Evolutionary conservation across 2,797 vertebrate genomes (phyloP).

Genomic region (Sorex maritimensis): DNA sequence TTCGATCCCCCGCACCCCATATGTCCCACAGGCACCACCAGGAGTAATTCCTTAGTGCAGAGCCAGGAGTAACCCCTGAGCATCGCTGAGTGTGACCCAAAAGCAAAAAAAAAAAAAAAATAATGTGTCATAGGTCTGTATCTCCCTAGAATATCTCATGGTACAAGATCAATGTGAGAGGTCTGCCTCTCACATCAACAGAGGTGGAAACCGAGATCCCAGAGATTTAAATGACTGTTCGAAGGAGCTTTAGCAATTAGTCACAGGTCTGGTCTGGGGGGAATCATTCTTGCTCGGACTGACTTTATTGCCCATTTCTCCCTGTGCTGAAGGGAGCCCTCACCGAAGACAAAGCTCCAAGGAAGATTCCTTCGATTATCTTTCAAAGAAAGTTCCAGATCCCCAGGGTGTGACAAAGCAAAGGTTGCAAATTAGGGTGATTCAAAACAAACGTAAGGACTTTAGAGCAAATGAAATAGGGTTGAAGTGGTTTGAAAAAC

Average conservation of each 20-base stretch:
- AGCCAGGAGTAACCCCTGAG: no score
- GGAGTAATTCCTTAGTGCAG: no score
- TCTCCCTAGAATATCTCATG: not conserved
- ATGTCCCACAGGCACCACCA: no score
- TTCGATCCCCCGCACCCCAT: no score
- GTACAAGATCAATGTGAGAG: no score
- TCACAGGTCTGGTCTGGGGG: not conserved
- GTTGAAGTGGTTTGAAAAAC: not conserved
- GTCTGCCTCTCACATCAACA: not conserved
- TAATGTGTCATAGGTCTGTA: not conserved
- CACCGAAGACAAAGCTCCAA: not conserved
- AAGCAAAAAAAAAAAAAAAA: no score
- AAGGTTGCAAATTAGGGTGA: not conserved
- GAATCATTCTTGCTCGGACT: not conserved
- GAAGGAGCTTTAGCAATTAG: not conserved
- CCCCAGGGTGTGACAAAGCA: not conserved
- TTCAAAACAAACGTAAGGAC: not conserved
- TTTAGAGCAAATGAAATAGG: constrained; percentile 5
- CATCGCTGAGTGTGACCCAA: no score
- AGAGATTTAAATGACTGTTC: not conserved
- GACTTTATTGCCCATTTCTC: not conserved
- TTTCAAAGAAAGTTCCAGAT: not conserved
- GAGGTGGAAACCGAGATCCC: constrained; percentile 18
- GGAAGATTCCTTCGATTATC: constrained; percentile 13
- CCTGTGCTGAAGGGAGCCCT: not conserved